phyloP scores from a whole-genome alignment of 1,140 invertebrate genomes.

The Eriosoma lanigerum region DNA sequence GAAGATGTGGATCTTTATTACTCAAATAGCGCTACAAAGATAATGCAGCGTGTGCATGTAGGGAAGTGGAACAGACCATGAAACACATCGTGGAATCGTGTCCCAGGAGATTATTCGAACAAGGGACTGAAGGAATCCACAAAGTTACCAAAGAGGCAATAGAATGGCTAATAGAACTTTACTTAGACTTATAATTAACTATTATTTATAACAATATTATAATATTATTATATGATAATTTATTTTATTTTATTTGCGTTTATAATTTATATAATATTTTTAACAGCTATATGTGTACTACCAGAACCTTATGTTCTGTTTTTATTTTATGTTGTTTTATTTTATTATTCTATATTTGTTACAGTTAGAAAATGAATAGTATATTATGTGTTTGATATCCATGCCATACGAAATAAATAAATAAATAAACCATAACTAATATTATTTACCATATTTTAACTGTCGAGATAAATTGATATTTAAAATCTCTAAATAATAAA shows the following conservation, averaged over 20 bases:
- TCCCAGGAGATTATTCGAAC: neutral
- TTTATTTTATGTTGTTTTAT: neutral
- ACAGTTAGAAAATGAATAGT: constrained; percentile 9
- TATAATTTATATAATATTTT: neutral
- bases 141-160: neutral
- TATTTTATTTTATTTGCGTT: neutral
- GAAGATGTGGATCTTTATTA: constrained; percentile 15
- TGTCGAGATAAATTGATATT: no score
- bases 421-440: no score
- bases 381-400: constrained; percentile 7
- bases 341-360: constrained; percentile 1
- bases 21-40: neutral
- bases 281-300: neutral
- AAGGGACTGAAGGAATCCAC: neutral
- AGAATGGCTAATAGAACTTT: no score
- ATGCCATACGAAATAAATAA: constrained; percentile 13
- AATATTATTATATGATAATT: constrained; percentile 1
- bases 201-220: neutral
- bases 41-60: constrained; percentile 2
- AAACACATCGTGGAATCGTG: constrained; percentile 5
- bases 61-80: constrained; percentile 15
- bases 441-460: no score
- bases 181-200: neutral
- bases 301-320: constrained; percentile 2
- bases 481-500: no score